Percentiles rank a stretch among this genome's conserved stretches.
Evolutionary conservation across 2,888 invertebrate species (phyloP).

Genomic region (Darwinula stevensoni): DNA sequence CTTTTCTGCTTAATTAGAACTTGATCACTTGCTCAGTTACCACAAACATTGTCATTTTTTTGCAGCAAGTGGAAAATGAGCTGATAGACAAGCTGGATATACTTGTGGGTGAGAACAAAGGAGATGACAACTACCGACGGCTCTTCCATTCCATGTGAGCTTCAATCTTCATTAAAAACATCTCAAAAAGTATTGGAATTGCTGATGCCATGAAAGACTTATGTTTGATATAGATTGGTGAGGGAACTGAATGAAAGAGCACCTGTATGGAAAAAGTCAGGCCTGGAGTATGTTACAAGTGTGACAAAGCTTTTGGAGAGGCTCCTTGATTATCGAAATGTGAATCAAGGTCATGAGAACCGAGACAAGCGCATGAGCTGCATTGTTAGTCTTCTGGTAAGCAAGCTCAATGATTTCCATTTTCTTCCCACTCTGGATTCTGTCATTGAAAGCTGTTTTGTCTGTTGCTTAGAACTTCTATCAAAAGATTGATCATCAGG

Average conservation of each 20-base stretch:
- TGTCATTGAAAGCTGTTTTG: not conserved
- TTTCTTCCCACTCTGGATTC: not conserved
- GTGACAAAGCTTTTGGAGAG: constrained; percentile 63
- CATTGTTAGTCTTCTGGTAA: constrained; percentile 66
- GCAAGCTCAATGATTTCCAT: constrained; percentile 9
- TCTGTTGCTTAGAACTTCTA: constrained; percentile 46
- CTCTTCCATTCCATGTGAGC: constrained; percentile 90
- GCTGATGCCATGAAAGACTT: not conserved
- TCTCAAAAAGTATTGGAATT: constrained; percentile 1
- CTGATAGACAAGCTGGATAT: constrained; percentile 78
- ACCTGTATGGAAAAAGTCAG: constrained; percentile 69
- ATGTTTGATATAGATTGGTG: constrained; percentile 27
- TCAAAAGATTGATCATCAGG: constrained; percentile 76
- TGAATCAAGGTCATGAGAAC: constrained; percentile 82
- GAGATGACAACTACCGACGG: constrained; percentile 67
- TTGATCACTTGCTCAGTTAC: too few species aligned
- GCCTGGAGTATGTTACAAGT: constrained; percentile 68
- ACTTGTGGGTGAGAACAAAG: constrained; percentile 55
- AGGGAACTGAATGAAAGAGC: constrained; percentile 54
- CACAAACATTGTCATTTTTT: too few species aligned
- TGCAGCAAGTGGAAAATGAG: constrained; percentile 45
- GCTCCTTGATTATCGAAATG: constrained; percentile 70
- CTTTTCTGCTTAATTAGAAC: too few species aligned
- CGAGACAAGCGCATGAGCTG: constrained; percentile 85
- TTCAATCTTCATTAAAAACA: constrained; percentile 7